Percentiles rank a stretch among this genome's conserved stretches.
phyloP scores from a whole-genome alignment of 2,797 vertebrate species.

The Crossoptilon crossoptilon region DNA sequence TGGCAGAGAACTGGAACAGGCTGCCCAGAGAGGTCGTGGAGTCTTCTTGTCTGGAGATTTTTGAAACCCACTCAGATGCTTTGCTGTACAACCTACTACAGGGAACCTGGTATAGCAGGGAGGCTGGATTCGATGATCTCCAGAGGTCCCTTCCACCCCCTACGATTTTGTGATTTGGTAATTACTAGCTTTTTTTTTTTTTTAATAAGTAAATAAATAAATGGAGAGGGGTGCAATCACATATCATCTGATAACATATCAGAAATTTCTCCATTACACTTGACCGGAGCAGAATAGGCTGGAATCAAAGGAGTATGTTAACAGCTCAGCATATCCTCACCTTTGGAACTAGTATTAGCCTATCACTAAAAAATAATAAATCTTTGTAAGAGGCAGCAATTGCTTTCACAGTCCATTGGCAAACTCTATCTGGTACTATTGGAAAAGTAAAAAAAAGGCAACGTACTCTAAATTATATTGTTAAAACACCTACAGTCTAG shows the following conservation, averaged over 20 bases:
- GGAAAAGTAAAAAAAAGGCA: slow-evolving; percentile 43
- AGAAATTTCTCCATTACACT: slow-evolving; percentile 17
- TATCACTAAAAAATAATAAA: slow-evolving; percentile 59
- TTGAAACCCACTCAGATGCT: background rate
- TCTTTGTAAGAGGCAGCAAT: slow-evolving; percentile 59
- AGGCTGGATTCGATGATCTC: background rate
- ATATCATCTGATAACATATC: slow-evolving; percentile 14
- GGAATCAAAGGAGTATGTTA: slow-evolving; percentile 57
- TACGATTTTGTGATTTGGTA: background rate
- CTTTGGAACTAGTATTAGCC: slow-evolving; percentile 62
- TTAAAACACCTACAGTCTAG: slow-evolving; percentile 55
- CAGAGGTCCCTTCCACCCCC: background rate
- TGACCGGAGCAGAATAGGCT: slow-evolving; percentile 41
- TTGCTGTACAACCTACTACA: background rate
- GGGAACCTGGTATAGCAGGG: background rate
- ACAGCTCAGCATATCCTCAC: slow-evolving; percentile 55
- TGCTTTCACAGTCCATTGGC: slow-evolving; percentile 36
- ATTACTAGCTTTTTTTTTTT: background rate
- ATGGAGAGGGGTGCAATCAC: background rate
- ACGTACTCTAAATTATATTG: slow-evolving; percentile 39
- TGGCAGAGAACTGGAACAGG: background rate
- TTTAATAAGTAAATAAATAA: background rate
- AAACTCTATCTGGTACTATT: slow-evolving; percentile 26
- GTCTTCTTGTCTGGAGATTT: background rate
- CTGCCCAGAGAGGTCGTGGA: background rate